These are phyloP conservation scores for Columbina picui DNA, from an alignment of 2,113 vertebrate genomes.

Conservation along the genomic window DNA sequence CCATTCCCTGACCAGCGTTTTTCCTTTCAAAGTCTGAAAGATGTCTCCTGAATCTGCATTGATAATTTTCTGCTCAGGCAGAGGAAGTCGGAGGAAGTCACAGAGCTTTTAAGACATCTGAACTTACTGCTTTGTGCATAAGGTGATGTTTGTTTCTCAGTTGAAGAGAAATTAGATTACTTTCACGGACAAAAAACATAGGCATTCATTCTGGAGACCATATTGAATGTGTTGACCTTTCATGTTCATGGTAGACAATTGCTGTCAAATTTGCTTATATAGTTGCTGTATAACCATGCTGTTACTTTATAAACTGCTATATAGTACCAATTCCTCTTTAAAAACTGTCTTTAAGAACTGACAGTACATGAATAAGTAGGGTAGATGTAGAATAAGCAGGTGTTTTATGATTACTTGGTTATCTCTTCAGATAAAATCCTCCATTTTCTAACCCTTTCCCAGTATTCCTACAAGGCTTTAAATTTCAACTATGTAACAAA, in stretches of 20 bases:
- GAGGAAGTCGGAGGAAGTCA: background rate
- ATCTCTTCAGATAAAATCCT: background rate
- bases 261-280: background rate
- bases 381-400: background rate
- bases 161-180: background rate
- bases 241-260: background rate
- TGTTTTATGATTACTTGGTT: background rate
- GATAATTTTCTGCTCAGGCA: background rate
- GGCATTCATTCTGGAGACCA: background rate
- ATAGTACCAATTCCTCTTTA: background rate
- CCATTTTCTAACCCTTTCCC: background rate
- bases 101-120: background rate
- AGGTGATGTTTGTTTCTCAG: background rate
- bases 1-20: background rate
- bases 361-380: background rate
- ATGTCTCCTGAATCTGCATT: background rate
- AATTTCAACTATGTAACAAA: background rate
- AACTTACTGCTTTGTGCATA: background rate
- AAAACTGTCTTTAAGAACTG: background rate
- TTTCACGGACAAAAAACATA: background rate
- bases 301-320: background rate
- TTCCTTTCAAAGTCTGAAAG: background rate
- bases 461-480: background rate
- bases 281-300: background rate
- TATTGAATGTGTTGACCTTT: background rate